Evolutionary conservation across 1,140 invertebrate genomes (phyloP).

Genomic region (Danaus melanippus): DNA sequence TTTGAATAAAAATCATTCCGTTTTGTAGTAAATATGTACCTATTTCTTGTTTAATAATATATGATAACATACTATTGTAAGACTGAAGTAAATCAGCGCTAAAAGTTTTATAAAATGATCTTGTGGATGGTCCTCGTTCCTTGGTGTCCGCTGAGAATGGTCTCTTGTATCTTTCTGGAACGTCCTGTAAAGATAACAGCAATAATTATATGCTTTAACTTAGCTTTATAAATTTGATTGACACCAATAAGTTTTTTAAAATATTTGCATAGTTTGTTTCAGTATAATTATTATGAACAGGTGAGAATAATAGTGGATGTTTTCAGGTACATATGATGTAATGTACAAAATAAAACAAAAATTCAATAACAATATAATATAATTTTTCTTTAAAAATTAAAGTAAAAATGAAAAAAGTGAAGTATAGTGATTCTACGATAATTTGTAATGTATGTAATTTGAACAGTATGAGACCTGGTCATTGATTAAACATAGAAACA

Average conservation of each 20-base stretch:
- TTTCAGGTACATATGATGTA: too few species aligned
- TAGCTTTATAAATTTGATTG: slow-evolving; percentile 8
- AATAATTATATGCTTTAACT: too few species aligned
- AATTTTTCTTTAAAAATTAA: too few species aligned
- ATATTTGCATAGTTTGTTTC: not conserved
- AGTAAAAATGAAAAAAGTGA: too few species aligned
- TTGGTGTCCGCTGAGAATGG: slow-evolving; percentile 68
- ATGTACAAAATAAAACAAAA: too few species aligned
- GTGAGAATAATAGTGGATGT: too few species aligned
- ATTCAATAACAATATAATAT: too few species aligned
- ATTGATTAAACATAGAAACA: too few species aligned
- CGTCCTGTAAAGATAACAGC: slow-evolving; percentile 36
- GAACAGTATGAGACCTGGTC: too few species aligned
- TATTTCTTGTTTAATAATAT: too few species aligned
- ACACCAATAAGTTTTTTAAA: not conserved
- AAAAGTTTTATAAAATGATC: slow-evolving; percentile 51
- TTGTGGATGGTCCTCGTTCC: slow-evolving; percentile 45
- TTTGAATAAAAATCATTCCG: not conserved
- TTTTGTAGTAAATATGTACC: slow-evolving; percentile 13
- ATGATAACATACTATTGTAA: slow-evolving; percentile 39
- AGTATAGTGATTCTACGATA: too few species aligned
- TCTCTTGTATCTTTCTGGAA: slow-evolving; percentile 53
- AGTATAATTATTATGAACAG: not conserved
- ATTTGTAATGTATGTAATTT: too few species aligned
- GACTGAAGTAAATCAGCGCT: slow-evolving; percentile 52